These are phyloP conservation scores for Strongylocentrotus purpuratus DNA, from an alignment of 35 echinoderm and acorn worm species.

Conservation along the genomic window DNA sequence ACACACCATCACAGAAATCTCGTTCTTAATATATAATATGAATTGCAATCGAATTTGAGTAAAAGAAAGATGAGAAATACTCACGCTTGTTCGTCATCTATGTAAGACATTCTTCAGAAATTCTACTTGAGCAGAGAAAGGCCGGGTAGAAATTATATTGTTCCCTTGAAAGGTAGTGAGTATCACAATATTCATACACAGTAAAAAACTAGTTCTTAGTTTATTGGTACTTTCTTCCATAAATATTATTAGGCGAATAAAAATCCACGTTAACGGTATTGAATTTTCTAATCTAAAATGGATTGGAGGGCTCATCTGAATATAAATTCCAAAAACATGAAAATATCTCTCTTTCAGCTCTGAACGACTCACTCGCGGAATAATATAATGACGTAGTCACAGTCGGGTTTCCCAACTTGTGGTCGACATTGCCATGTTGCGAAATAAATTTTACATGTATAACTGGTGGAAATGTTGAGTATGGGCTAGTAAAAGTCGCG, in stretches of 20 bases:
- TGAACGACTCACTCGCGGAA: slow-evolving; percentile 4
- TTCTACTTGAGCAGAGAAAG: background rate
- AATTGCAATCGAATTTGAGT: background rate
- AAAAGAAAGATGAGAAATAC: background rate
- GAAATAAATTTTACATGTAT: slow-evolving; percentile 29
- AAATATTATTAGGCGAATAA: background rate
- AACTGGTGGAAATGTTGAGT: background rate
- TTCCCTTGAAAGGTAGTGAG: background rate
- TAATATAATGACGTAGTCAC: slow-evolving; percentile 22
- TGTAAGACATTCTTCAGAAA: slow-evolving; percentile 12
- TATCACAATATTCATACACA: background rate
- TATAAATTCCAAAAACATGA: background rate
- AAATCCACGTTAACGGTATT: too few species aligned
- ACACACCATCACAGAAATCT: background rate
- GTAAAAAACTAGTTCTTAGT: background rate
- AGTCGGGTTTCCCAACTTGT: slow-evolving; percentile 39
- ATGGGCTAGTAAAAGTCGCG: too few species aligned
- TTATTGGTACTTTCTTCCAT: background rate
- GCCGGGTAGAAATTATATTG: background rate
- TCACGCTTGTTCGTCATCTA: background rate
- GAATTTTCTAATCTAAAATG: too few species aligned
- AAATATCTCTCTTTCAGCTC: background rate
- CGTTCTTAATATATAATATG: background rate
- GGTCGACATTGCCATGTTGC: slow-evolving; percentile 14
- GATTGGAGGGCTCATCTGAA: too few species aligned